Evolutionary conservation across 2,888 invertebrate genomes (phyloP).

Genomic region (Homarus gammarus): DNA sequence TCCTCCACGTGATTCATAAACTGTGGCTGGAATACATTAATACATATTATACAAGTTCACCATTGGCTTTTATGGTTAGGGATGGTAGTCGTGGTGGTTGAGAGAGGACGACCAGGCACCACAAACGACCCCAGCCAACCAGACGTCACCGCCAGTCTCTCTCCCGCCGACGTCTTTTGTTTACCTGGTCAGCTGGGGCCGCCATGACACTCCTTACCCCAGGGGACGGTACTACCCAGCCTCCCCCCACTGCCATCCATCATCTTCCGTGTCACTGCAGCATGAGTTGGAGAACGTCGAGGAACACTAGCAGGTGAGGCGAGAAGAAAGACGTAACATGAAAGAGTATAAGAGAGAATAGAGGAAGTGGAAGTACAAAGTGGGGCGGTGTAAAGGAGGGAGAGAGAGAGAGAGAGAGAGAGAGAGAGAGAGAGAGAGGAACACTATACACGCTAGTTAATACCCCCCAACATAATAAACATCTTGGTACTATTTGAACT

Average conservation of each 20-base stretch:
- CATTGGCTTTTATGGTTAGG: no score
- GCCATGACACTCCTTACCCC: neutral
- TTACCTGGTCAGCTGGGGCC: neutral
- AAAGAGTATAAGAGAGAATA: conserved; percentile 10
- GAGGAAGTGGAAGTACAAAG: neutral
- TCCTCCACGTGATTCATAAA: no score
- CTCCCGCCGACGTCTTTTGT: neutral
- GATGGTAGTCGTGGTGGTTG: no score
- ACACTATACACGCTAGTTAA: no score
- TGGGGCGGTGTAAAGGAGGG: neutral
- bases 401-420: conserved; percentile 31
- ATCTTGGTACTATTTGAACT: no score
- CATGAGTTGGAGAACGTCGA: neutral
- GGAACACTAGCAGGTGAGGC: neutral
- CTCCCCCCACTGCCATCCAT: neutral
- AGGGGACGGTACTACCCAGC: neutral
- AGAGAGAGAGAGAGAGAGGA: conserved; percentile 29
- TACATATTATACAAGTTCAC: no score
- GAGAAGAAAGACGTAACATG: neutral
- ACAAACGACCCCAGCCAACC: neutral
- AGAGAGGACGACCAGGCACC: no score
- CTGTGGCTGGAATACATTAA: no score
- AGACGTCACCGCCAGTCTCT: neutral
- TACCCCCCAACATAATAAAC: no score
- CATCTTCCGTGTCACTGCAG: neutral